These are phyloP conservation scores for Psilopsiagon aurifrons DNA, from an alignment of 2,113 vertebrate genomes.

Conservation along the genomic window DNA sequence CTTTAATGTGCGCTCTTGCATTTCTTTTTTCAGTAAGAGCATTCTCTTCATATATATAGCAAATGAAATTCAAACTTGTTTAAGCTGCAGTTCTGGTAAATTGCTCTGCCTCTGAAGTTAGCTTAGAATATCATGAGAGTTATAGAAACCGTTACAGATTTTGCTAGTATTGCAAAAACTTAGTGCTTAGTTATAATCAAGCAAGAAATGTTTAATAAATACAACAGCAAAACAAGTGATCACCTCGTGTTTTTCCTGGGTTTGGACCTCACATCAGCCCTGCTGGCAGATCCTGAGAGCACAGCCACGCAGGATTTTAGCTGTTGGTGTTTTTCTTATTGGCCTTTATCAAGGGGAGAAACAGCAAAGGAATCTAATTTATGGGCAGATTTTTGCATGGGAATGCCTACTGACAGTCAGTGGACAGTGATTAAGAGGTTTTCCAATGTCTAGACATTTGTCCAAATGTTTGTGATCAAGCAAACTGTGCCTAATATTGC, in stretches of 20 bases:
- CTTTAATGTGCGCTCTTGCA: constrained; percentile 73
- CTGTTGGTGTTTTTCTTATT: neutral
- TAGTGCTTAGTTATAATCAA: constrained; percentile 68
- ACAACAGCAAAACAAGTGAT: constrained; percentile 43
- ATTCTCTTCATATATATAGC: constrained; percentile 71
- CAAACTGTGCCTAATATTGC: neutral
- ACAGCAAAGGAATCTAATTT: neutral
- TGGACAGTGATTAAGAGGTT: neutral
- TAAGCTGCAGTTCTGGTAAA: constrained; percentile 73
- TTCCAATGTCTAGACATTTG: neutral
- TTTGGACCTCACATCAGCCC: neutral
- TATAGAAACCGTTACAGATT: constrained; percentile 60
- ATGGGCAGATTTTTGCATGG: neutral
- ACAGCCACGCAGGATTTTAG: neutral
- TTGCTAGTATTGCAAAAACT: constrained; percentile 70
- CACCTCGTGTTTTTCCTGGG: neutral
- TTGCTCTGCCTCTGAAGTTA: constrained; percentile 69
- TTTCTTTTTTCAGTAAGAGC: constrained; percentile 71
- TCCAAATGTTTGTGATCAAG: neutral
- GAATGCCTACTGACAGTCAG: neutral
- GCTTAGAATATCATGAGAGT: constrained; percentile 67
- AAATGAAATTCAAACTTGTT: constrained; percentile 74
- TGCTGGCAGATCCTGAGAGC: neutral
- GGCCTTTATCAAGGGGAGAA: neutral
- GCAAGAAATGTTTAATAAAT: constrained; percentile 64